phyloP scores from a whole-genome alignment of 2,113 vertebrate species.

The Siphamia tubifer region DNA sequence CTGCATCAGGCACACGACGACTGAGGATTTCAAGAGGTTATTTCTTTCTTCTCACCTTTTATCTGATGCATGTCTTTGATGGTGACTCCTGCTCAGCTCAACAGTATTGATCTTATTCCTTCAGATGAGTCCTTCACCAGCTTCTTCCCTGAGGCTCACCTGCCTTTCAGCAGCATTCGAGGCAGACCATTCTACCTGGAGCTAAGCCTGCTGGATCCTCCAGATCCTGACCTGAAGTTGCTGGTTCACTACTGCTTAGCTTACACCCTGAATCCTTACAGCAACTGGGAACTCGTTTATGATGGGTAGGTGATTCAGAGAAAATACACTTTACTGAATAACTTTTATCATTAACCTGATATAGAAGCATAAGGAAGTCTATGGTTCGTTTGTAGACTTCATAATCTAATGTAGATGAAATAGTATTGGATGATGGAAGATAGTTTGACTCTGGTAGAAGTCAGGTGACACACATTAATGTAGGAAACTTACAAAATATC shows the following conservation, averaged over 20 bases:
- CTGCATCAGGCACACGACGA: constrained; percentile 26
- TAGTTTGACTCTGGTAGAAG: no score
- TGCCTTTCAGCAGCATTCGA: constrained; percentile 46
- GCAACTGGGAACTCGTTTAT: constrained; percentile 51
- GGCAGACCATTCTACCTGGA: constrained; percentile 50
- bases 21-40: constrained; percentile 62
- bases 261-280: constrained; percentile 27
- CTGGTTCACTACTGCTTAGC: constrained; percentile 71
- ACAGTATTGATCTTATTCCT: not conserved
- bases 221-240: constrained; percentile 37
- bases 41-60: not conserved
- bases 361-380: no score
- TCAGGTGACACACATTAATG: no score
- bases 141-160: constrained; percentile 58
- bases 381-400: no score
- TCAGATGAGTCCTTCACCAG: constrained; percentile 54
- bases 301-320: constrained; percentile 49
- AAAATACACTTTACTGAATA: not conserved
- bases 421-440: no score
- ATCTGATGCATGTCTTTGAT: not conserved
- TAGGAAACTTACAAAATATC: no score
- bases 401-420: no score
- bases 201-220: constrained; percentile 43
- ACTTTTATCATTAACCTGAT: no score
- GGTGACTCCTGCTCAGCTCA: rapidly evolving